phyloP scores from a whole-genome alignment of 2,888 invertebrate species.

The Chouioia cunea region DNA sequence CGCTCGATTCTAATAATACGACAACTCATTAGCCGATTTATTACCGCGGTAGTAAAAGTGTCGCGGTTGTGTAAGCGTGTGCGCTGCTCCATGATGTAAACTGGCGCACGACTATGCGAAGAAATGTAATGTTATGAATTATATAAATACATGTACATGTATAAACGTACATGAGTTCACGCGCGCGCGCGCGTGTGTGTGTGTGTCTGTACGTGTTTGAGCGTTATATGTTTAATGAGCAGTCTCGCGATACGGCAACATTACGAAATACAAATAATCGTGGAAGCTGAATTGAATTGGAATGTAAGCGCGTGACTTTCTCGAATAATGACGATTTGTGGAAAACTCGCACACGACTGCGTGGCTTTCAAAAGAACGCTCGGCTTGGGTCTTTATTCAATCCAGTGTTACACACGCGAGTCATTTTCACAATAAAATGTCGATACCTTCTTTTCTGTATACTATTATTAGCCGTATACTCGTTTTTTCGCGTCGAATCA shows the following conservation, averaged over 20 bases:
- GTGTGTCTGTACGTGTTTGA: too few species aligned
- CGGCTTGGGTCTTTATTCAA: not conserved
- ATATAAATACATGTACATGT: not conserved
- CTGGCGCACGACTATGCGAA: not conserved
- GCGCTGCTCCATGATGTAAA: slow-evolving; percentile 25
- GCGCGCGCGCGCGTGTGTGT: too few species aligned
- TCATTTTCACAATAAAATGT: slow-evolving; percentile 12
- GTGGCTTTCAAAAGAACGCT: not conserved
- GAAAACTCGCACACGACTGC: not conserved
- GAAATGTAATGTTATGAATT: not conserved
- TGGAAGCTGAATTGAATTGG: slow-evolving; percentile 2
- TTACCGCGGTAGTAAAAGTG: slow-evolving; percentile 19
- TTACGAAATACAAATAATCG: too few species aligned
- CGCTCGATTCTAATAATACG: slow-evolving; percentile 13
- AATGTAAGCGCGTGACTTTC: slow-evolving; percentile 4
- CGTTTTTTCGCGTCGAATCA: slow-evolving; percentile 12
- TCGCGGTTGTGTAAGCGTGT: slow-evolving; percentile 9
- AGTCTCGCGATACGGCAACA: too few species aligned
- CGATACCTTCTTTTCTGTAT: slow-evolving; percentile 7
- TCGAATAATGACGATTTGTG: not conserved
- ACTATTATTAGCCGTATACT: slow-evolving; percentile 29
- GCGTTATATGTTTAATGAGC: too few species aligned
- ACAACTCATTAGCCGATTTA: slow-evolving; percentile 11
- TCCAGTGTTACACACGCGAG: not conserved
- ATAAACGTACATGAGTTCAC: slow-evolving; percentile 11